These are phyloP conservation scores for Xenotilapia flavipinnis DNA, from an alignment of 2,113 vertebrate species.

Conservation along the genomic window DNA sequence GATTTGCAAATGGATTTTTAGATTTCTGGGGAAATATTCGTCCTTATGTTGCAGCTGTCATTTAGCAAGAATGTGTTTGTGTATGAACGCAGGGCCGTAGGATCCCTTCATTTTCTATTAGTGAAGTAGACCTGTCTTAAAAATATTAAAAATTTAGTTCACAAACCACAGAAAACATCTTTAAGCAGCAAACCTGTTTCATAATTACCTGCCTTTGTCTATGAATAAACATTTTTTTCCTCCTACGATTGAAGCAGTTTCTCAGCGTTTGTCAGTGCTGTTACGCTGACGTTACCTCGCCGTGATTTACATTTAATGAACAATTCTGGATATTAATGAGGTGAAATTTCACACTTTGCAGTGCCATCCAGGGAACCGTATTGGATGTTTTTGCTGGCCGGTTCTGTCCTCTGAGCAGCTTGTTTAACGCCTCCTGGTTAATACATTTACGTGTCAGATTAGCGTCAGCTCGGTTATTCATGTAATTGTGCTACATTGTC, in stretches of 20 bases:
- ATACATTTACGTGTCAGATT: not conserved
- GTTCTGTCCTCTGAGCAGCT: not conserved
- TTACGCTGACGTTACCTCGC: not conserved
- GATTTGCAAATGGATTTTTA: not conserved
- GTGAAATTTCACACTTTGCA: not conserved
- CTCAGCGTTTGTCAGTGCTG: rapidly evolving
- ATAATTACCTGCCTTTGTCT: not conserved
- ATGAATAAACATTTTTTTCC: rapidly evolving
- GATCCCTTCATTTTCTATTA: not conserved
- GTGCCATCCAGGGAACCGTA: not conserved
- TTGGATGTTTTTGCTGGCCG: not conserved
- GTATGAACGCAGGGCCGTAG: not conserved
- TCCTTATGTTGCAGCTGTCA: not conserved
- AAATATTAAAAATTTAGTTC: not conserved
- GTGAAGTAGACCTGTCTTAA: not conserved
- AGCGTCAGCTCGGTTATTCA: rapidly evolving
- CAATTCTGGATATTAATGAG: not conserved
- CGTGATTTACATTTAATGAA: not conserved
- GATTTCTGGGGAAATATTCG: not conserved
- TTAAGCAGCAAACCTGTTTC: not conserved
- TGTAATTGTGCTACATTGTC: not conserved
- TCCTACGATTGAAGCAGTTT: not conserved
- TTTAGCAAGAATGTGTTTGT: not conserved
- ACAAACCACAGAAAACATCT: not conserved
- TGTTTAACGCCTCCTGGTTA: not conserved